Conservation (phyloP, 2,888 invertebrate species). For the Tachina lurida region DNA sequence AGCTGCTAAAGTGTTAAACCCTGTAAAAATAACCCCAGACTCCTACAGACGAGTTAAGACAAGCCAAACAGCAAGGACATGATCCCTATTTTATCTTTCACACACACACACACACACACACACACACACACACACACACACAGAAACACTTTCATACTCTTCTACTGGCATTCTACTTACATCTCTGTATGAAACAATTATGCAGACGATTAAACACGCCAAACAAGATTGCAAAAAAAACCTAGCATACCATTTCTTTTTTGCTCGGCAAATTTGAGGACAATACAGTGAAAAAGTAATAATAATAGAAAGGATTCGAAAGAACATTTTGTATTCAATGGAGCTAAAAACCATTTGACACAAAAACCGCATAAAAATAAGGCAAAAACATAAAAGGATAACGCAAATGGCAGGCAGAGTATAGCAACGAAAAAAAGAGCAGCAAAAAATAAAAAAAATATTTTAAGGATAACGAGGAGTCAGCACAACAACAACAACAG, state of each 20-base stretch:
- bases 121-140: background rate
- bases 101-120: background rate
- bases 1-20: constrained; percentile 70
- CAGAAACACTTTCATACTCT: constrained; percentile 3
- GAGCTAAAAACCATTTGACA: constrained; percentile 71
- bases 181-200: constrained; percentile 76
- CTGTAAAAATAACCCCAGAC: constrained; percentile 46
- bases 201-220: constrained; percentile 81
- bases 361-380: constrained; percentile 71
- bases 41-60: constrained; percentile 59
- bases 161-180: constrained; percentile 35
- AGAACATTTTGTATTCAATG: constrained; percentile 68
- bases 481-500: constrained; percentile 37
- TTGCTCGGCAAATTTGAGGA: constrained; percentile 10
- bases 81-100: constrained; percentile 55
- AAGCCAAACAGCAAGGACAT: constrained; percentile 49
- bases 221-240: constrained; percentile 65
- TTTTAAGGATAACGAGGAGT: constrained; percentile 66
- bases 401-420: constrained; percentile 13
- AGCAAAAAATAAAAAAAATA: constrained; percentile 42
- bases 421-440: constrained; percentile 7
- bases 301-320: constrained; percentile 44
- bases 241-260: background rate
- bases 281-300: constrained; percentile 39
- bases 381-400: constrained; percentile 37